These are phyloP conservation scores for Bombus waltoni DNA, from an alignment of 1,140 invertebrate species.

Conservation along the genomic window DNA sequence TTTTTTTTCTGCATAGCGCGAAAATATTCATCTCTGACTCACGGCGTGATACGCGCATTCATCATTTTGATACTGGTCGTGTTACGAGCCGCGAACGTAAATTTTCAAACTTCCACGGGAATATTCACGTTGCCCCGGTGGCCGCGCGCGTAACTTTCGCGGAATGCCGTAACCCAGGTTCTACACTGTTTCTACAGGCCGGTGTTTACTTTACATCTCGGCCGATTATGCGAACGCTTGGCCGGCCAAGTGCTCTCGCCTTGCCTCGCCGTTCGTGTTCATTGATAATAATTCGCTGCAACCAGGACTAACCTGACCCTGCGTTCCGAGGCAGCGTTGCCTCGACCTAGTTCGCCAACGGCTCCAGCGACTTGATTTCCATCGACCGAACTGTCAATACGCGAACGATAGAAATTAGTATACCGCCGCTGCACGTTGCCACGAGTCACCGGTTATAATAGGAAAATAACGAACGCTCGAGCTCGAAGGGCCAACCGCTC, in stretches of 20 bases:
- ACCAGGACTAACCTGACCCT: not conserved
- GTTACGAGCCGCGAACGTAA: slow-evolving; percentile 47
- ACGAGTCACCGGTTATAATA: not conserved
- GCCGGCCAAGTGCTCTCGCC: not conserved
- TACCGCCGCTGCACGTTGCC: not conserved
- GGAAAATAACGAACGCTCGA: slow-evolving; percentile 3
- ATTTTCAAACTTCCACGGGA: slow-evolving; percentile 43
- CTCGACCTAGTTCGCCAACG: not conserved
- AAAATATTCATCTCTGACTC: slow-evolving; percentile 58
- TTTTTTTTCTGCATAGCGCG: not conserved
- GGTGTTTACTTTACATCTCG: slow-evolving; percentile 22
- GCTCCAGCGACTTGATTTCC: slow-evolving; percentile 20
- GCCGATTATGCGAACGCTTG: slow-evolving; percentile 12
- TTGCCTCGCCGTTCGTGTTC: slow-evolving; percentile 7
- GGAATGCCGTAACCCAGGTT: not conserved
- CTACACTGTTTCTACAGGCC: not conserved
- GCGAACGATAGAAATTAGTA: slow-evolving; percentile 34
- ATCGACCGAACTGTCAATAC: slow-evolving; percentile 38
- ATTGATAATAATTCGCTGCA: slow-evolving; percentile 38
- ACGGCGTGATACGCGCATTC: slow-evolving; percentile 55
- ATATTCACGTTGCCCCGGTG: slow-evolving; percentile 39
- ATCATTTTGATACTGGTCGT: slow-evolving; percentile 61
- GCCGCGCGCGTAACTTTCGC: slow-evolving; percentile 50
- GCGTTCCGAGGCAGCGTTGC: not conserved
- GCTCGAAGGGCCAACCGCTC: not conserved